Evolutionary conservation across 92 coral and sea anemone species (phyloP).

Genomic region (Porites rus): DNA sequence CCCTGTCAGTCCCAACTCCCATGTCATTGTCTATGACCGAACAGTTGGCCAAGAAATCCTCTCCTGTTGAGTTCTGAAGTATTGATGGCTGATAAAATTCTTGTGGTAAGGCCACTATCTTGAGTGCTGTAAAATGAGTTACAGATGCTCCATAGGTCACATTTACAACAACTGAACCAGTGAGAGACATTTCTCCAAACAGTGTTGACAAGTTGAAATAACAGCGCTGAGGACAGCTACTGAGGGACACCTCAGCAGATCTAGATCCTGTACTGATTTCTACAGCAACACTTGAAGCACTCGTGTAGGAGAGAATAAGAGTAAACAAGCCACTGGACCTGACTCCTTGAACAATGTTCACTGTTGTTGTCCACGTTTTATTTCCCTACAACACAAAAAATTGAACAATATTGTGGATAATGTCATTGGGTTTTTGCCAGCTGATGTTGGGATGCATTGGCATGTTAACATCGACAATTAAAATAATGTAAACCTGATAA

Average conservation of each 20-base stretch:
- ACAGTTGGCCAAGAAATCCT: constrained; percentile 76
- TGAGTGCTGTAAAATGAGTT: constrained; percentile 44
- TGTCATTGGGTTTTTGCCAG: too few species aligned
- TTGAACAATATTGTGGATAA: background rate
- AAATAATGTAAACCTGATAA: background rate
- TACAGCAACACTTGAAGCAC: constrained; percentile 42
- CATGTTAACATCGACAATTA: too few species aligned
- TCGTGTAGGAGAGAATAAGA: constrained; percentile 67
- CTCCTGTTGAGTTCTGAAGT: constrained; percentile 57
- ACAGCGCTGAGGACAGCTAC: constrained; percentile 51
- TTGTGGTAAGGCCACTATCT: constrained; percentile 71
- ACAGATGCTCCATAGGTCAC: constrained; percentile 52
- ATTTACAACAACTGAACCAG: constrained; percentile 67
- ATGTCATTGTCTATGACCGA: constrained; percentile 65
- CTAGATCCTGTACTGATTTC: constrained; percentile 37
- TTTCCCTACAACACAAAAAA: constrained; percentile 28
- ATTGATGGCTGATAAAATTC: constrained; percentile 76
- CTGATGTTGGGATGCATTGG: background rate
- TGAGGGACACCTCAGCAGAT: constrained; percentile 36
- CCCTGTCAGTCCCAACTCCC: constrained; percentile 34
- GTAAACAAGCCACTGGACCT: constrained; percentile 57
- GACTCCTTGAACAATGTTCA: constrained; percentile 49
- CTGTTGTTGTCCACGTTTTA: constrained; percentile 60
- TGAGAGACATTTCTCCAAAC: constrained; percentile 64
- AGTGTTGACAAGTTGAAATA: constrained; percentile 57